These are phyloP conservation scores for Phylloscopus collybita DNA, from an alignment of 2,797 vertebrate genomes.

Conservation along the genomic window DNA sequence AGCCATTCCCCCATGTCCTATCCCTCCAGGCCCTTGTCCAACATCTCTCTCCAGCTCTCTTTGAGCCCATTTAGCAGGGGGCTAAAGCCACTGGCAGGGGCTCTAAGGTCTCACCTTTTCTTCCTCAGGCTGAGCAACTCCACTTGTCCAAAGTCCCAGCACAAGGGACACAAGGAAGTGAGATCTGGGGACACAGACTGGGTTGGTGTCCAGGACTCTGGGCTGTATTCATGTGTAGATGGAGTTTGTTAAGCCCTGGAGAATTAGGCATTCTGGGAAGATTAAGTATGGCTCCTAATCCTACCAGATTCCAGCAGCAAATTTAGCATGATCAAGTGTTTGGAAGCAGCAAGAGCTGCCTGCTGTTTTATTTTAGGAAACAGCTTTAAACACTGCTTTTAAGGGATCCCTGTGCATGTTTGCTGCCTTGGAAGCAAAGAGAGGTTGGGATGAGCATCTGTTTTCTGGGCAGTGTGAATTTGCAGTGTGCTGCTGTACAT, in stretches of 20 bases:
- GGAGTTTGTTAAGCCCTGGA: background rate
- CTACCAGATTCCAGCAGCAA: background rate
- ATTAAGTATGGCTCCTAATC: conserved; percentile 15
- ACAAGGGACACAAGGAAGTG: background rate
- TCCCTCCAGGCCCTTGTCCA: background rate
- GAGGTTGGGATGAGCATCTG: background rate
- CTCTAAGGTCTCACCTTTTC: background rate
- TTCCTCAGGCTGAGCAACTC: background rate
- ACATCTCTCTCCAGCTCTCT: background rate
- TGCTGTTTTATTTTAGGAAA: background rate
- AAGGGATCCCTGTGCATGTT: background rate
- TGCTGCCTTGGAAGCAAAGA: background rate
- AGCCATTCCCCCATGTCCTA: background rate
- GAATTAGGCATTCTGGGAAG: conserved; percentile 8
- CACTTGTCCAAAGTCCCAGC: background rate
- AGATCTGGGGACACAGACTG: accelerated
- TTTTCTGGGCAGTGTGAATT: background rate
- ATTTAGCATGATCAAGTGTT: background rate
- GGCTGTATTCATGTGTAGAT: background rate
- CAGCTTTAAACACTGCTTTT: background rate
- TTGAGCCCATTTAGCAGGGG: background rate
- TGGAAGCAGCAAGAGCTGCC: background rate
- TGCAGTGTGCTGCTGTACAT: background rate
- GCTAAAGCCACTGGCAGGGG: background rate
- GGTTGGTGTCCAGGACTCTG: background rate